A percentile compares a stretch with the other conserved stretches of the same genome.
These are phyloP conservation scores for Pluvialis apricaria DNA, from an alignment of 2,113 vertebrate genomes.

Conservation along the genomic window DNA sequence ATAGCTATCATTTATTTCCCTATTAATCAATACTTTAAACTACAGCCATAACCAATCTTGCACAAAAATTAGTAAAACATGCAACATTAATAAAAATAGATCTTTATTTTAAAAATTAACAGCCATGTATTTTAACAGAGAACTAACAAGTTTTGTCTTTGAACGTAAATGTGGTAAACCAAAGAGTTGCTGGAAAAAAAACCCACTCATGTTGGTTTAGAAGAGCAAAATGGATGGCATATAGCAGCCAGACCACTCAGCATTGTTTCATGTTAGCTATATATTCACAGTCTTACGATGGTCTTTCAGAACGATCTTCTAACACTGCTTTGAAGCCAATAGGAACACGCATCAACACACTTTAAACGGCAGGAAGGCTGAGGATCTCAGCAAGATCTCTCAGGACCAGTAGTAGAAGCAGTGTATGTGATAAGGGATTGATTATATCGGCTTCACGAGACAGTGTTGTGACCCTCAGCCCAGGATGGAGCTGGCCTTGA, in stretches of 20 bases:
- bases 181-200: neutral
- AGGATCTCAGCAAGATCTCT: neutral
- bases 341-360: accelerated
- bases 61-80: neutral
- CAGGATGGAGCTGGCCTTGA: neutral
- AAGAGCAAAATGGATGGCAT: neutral
- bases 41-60: neutral
- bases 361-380: neutral
- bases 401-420: neutral
- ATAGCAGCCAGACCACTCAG: neutral
- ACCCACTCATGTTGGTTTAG: neutral
- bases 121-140: neutral
- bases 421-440: neutral
- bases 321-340: neutral
- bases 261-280: neutral
- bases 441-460: neutral
- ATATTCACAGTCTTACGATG: accelerated
- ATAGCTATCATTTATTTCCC: neutral
- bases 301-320: neutral
- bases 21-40: neutral
- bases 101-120: neutral
- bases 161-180: neutral
- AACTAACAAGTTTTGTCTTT: neutral
- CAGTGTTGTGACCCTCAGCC: neutral
- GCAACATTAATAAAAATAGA: neutral